These are phyloP conservation scores for Melanchra persicariae DNA, from an alignment of 2,888 invertebrate species.

Conservation along the genomic window DNA sequence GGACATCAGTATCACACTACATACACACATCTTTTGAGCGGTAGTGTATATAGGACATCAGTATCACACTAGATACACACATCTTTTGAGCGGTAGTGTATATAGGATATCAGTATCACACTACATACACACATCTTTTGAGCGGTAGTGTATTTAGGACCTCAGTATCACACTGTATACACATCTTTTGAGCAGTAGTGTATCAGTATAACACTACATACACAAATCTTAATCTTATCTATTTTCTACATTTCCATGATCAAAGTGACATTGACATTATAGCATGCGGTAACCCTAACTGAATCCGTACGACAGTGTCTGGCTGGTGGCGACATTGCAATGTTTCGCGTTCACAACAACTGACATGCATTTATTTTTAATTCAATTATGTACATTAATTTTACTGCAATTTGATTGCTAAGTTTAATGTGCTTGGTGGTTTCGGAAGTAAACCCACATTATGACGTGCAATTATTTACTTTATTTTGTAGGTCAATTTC, in stretches of 20 bases:
- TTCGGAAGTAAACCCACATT: background rate
- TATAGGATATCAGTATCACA: background rate
- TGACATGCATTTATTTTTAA: slow-evolving; percentile 61
- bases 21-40: too few species aligned
- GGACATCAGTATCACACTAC: too few species aligned
- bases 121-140: too few species aligned
- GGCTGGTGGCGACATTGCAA: slow-evolving; percentile 68
- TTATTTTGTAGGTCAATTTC: too few species aligned
- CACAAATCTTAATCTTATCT: too few species aligned
- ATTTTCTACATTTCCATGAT: background rate
- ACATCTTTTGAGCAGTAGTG: too few species aligned
- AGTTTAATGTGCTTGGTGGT: background rate
- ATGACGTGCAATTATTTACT: background rate
- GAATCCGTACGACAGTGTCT: slow-evolving; percentile 82
- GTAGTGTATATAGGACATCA: too few species aligned
- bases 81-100: too few species aligned
- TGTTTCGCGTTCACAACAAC: slow-evolving; percentile 48
- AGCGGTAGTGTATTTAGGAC: too few species aligned
- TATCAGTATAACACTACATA: too few species aligned
- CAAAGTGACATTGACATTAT: background rate
- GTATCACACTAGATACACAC: too few species aligned
- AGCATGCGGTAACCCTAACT: slow-evolving; percentile 69
- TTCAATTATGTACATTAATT: slow-evolving; percentile 51
- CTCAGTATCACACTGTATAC: too few species aligned
- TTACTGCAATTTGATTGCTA: slow-evolving; percentile 14